Percentiles rank a stretch among this genome's conserved stretches.
phyloP scores from a whole-genome alignment of 2,113 vertebrate species.

The Chinchilla lanigera region DNA sequence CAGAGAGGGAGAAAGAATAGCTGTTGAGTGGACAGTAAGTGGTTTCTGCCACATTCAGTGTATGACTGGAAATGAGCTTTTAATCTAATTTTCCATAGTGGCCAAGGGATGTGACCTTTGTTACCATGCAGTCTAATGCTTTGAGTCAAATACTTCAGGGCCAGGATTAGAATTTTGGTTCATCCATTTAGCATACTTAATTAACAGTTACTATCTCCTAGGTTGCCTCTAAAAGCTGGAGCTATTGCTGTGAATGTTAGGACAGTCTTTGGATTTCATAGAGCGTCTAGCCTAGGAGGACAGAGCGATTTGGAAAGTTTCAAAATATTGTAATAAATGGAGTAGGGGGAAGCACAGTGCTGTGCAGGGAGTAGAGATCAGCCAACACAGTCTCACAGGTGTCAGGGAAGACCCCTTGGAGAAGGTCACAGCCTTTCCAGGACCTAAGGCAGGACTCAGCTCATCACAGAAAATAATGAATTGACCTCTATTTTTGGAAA shows the following conservation, averaged over 20 bases:
- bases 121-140: background rate
- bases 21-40: background rate
- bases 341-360: no score
- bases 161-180: background rate
- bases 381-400: background rate
- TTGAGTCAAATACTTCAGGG: background rate
- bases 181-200: background rate
- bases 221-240: background rate
- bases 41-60: background rate
- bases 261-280: background rate
- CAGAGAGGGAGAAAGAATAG: background rate
- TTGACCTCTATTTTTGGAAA: background rate
- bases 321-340: no score
- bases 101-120: background rate
- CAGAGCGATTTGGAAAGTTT: background rate
- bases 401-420: background rate
- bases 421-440: background rate
- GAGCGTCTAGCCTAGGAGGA: background rate
- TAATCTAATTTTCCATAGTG: background rate
- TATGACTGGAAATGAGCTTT: background rate
- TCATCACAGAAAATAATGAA: background rate
- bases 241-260: background rate
- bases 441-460: background rate
- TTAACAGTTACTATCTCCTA: background rate
- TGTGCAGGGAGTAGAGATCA: background rate